Conservation (phyloP, 2,797 vertebrate species). For the Pyrocephalus nanus region DNA sequence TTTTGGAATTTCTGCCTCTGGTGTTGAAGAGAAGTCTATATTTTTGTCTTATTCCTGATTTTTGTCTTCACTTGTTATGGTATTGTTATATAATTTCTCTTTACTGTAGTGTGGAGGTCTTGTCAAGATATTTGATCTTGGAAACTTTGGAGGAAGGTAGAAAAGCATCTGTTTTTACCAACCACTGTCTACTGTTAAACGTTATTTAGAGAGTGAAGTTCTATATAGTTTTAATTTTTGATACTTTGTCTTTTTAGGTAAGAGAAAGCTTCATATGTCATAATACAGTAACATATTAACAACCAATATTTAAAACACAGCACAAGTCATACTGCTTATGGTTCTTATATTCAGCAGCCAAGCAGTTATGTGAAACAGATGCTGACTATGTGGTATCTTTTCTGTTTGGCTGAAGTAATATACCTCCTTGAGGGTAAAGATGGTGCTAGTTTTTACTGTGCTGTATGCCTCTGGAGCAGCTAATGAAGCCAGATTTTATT, state of each 20-base stretch:
- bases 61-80: background rate
- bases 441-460: conserved; percentile 17
- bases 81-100: background rate
- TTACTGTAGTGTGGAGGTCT: background rate
- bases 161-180: background rate
- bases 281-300: background rate
- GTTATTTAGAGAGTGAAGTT: background rate
- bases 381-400: conserved; percentile 15
- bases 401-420: conserved; percentile 42
- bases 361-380: conserved; percentile 65
- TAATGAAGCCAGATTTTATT: conserved; percentile 7
- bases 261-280: background rate
- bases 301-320: conserved; percentile 8
- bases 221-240: background rate
- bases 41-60: background rate
- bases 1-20: background rate
- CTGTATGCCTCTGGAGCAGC: background rate
- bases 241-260: background rate
- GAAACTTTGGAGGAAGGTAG: background rate
- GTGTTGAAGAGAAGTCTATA: background rate
- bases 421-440: background rate
- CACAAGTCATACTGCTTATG: conserved; percentile 6
- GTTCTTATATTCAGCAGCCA: conserved; percentile 41
- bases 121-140: background rate
- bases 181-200: background rate